Percentiles rank a stretch among this genome's conserved stretches.
Conservation (phyloP, 2,888 invertebrate species). For the Leptopilina myrica region DNA sequence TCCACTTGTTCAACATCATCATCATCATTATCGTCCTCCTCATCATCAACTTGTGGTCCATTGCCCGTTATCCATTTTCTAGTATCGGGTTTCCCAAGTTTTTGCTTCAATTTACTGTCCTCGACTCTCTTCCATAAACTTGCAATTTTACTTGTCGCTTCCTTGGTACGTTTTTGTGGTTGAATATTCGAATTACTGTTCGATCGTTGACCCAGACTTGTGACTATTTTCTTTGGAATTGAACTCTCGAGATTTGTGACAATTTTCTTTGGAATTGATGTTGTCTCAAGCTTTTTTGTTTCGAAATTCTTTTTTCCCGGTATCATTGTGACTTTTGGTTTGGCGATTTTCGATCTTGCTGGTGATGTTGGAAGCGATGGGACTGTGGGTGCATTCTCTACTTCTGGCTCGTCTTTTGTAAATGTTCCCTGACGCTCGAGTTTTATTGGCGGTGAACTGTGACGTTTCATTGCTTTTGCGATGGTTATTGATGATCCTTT, state of each 20-base stretch:
- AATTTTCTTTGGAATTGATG: background rate
- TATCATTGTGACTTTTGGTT: constrained; percentile 22
- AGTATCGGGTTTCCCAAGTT: constrained; percentile 79
- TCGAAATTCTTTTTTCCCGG: background rate
- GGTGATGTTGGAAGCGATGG: constrained; percentile 65
- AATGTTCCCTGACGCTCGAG: constrained; percentile 93
- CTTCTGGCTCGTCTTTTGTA: constrained; percentile 87
- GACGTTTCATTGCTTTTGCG: constrained; percentile 67
- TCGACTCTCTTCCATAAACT: constrained; percentile 89
- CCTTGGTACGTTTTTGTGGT: constrained; percentile 77
- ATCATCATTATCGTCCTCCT: constrained; percentile 46
- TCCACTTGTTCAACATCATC: background rate
- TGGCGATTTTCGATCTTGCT: constrained; percentile 59
- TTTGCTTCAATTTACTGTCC: constrained; percentile 81
- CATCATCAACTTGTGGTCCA: constrained; percentile 47
- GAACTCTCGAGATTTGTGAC: background rate
- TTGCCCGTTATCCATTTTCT: constrained; percentile 78
- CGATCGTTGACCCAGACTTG: constrained; percentile 72
- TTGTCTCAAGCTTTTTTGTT: background rate
- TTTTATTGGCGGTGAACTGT: constrained; percentile 64
- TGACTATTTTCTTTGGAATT: constrained; percentile 32
- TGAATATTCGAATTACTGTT: constrained; percentile 81
- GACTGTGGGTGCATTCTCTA: constrained; percentile 71
- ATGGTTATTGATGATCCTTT: constrained; percentile 65
- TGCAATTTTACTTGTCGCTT: constrained; percentile 88